These are phyloP conservation scores for Heterochromis multidens DNA, from an alignment of 2,113 vertebrate species.

Conservation along the genomic window DNA sequence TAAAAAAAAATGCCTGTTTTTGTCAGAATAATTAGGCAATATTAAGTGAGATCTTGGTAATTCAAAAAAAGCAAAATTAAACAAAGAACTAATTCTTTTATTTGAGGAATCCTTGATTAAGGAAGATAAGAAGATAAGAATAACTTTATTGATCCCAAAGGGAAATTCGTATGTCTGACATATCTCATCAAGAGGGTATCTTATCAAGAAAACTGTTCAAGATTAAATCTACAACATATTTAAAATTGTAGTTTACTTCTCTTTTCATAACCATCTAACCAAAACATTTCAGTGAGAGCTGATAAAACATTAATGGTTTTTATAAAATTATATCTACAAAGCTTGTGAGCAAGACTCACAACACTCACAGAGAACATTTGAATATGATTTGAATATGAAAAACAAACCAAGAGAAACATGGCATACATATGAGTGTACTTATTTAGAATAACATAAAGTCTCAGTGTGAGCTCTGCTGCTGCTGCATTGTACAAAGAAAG, in stretches of 20 bases:
- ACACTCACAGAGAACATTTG: background rate
- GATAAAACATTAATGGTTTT: background rate
- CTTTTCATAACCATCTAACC: background rate
- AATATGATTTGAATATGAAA: slow-evolving; percentile 8
- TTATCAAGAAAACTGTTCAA: background rate
- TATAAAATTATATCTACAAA: slow-evolving; percentile 10
- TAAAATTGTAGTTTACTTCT: background rate
- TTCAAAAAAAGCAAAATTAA: background rate
- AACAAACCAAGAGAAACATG: background rate
- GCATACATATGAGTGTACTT: background rate
- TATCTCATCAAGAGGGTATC: too few species aligned
- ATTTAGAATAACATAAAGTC: background rate
- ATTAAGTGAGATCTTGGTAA: background rate
- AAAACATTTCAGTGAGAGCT: background rate
- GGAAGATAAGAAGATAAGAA: too few species aligned
- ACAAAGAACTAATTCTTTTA: background rate
- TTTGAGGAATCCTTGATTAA: background rate
- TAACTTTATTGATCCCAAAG: too few species aligned
- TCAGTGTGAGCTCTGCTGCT: background rate
- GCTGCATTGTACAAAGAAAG: background rate
- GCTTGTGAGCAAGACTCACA: background rate
- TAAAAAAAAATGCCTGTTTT: background rate
- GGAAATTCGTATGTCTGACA: too few species aligned
- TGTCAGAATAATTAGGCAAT: background rate
- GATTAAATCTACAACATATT: background rate